Evolutionary conservation across 2,888 invertebrate genomes (phyloP).

Genomic region (Metallyticus violacea): DNA sequence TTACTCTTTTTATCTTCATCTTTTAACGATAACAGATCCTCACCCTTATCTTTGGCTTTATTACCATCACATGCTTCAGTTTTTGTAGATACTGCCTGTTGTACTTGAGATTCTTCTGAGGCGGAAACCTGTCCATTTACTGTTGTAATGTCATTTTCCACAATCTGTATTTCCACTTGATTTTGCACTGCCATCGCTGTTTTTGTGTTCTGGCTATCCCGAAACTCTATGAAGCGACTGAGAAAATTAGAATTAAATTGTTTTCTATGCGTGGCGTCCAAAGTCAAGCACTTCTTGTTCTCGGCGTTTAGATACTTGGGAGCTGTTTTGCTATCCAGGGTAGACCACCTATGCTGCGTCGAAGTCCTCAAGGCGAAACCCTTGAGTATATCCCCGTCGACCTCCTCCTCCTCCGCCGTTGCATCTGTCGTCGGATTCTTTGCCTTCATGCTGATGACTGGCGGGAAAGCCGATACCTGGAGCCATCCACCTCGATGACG

Average conservation of each 20-base stretch:
- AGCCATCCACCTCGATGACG: slow-evolving; percentile 15
- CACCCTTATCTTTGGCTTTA: background rate
- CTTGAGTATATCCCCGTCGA: background rate
- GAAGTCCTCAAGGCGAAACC: background rate
- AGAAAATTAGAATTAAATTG: background rate
- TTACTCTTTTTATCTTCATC: background rate
- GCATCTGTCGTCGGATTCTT: background rate
- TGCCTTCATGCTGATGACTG: slow-evolving; percentile 1
- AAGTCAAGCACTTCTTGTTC: background rate
- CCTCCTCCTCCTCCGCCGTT: background rate
- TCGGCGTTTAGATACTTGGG: background rate
- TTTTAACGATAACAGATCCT: background rate
- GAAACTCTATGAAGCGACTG: background rate
- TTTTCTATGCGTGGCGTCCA: background rate
- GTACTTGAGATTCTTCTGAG: background rate
- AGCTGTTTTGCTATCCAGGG: background rate
- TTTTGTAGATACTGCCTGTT: background rate
- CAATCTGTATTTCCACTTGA: background rate
- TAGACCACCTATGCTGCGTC: background rate
- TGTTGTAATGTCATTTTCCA: background rate
- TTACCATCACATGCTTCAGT: background rate
- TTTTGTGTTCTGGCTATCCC: background rate
- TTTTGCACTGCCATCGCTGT: background rate
- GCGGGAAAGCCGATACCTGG: background rate
- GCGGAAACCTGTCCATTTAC: background rate